Percentiles rank a stretch among this genome's conserved stretches.
These are phyloP conservation scores for Leptinotarsa tumamoca DNA, from an alignment of 2,888 invertebrate genomes.

Conservation along the genomic window DNA sequence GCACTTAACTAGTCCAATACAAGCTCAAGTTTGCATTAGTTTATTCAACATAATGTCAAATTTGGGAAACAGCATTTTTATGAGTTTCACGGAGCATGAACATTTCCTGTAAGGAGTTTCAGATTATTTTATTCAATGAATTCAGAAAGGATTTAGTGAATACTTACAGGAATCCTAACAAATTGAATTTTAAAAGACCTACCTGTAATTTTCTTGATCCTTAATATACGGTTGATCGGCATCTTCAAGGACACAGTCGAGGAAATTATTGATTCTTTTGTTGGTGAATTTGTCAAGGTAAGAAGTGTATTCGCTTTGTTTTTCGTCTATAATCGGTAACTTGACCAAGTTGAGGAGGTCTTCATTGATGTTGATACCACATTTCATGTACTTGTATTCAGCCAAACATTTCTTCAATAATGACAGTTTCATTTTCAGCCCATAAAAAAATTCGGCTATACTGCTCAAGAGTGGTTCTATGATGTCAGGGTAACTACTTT, in stretches of 20 bases:
- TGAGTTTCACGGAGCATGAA: too few species aligned
- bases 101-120: too few species aligned
- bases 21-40: too few species aligned
- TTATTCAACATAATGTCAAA: too few species aligned
- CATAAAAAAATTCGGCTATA: constrained; percentile 76
- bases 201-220: constrained; percentile 68
- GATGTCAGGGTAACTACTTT: constrained; percentile 82
- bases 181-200: constrained; percentile 48
- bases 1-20: too few species aligned
- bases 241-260: constrained; percentile 49
- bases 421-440: constrained; percentile 71
- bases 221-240: constrained; percentile 46
- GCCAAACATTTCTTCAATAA: constrained; percentile 68
- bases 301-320: constrained; percentile 60
- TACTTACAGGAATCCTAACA: too few species aligned
- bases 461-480: constrained; percentile 78
- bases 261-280: constrained; percentile 52
- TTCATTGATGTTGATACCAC: constrained; percentile 44
- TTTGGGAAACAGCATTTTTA: too few species aligned
- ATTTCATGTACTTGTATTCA: constrained; percentile 51
- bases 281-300: constrained; percentile 68
- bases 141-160: too few species aligned
- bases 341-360: constrained; percentile 67
- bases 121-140: too few species aligned
- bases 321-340: constrained; percentile 67